Evolutionary conservation across 2,888 invertebrate species (phyloP).

Genomic region (Troides helena): DNA sequence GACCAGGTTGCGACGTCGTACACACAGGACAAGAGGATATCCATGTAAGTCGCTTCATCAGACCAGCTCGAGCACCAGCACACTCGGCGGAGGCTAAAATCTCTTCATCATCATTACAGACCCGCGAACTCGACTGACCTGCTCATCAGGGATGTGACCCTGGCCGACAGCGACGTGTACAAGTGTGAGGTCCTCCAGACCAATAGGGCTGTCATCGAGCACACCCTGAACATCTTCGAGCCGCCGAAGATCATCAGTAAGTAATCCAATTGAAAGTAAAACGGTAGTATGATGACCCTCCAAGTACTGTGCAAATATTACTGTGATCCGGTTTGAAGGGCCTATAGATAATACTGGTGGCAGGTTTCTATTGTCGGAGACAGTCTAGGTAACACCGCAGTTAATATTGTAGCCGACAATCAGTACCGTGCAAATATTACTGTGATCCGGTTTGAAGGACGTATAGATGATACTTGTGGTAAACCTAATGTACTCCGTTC

Average conservation of each 20-base stretch:
- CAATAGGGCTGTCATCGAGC: conserved; percentile 44
- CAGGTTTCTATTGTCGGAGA: too few species aligned
- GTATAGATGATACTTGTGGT: too few species aligned
- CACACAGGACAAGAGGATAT: conserved; percentile 41
- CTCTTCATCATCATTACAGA: conserved; percentile 42
- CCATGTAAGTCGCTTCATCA: conserved; percentile 49
- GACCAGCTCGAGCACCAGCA: not conserved
- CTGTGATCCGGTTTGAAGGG: too few species aligned
- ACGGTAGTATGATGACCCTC: too few species aligned
- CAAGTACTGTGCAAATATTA: too few species aligned
- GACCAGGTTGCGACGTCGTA: conserved; percentile 34
- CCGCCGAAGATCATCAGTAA: conserved; percentile 54
- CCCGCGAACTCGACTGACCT: conserved; percentile 50
- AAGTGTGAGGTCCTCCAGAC: conserved; percentile 49
- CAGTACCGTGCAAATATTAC: too few species aligned
- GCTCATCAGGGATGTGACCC: conserved; percentile 45
- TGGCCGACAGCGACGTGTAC: conserved; percentile 51
- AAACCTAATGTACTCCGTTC: conserved; percentile 30
- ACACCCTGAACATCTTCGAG: conserved; percentile 48
- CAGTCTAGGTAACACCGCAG: too few species aligned
- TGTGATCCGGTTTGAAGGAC: too few species aligned
- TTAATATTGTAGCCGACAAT: too few species aligned
- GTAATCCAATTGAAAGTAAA: conserved; percentile 33
- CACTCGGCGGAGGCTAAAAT: not conserved
- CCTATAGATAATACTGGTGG: too few species aligned